A percentile compares a stretch with the other conserved stretches of the same genome.
phyloP scores from a whole-genome alignment of 2,888 invertebrate species.

The Maniola hyperantus region DNA sequence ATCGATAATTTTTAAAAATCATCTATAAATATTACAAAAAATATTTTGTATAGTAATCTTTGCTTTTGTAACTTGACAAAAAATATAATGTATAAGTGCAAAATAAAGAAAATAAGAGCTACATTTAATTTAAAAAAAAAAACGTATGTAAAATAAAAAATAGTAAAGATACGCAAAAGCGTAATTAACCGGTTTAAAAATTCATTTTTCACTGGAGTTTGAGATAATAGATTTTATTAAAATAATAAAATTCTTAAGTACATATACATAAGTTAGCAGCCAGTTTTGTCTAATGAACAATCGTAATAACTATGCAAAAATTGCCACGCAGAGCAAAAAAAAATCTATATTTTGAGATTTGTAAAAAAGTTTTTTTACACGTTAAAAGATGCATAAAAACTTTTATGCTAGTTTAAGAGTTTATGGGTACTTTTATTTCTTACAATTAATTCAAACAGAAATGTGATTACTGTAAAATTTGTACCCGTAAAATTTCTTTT shows the following conservation, averaged over 20 bases:
- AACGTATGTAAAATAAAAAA: slow-evolving; percentile 41
- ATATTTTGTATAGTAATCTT: slow-evolving; percentile 23
- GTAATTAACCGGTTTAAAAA: slow-evolving; percentile 42
- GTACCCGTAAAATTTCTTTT: no score
- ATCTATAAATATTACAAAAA: background rate
- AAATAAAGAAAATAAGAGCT: slow-evolving; percentile 38
- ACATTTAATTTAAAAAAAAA: slow-evolving; percentile 37
- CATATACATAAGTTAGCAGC: slow-evolving; percentile 47
- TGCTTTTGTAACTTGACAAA: background rate
- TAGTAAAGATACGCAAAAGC: slow-evolving; percentile 41
- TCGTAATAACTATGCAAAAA: slow-evolving; percentile 19
- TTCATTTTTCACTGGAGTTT: slow-evolving; percentile 47
- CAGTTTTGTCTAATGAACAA: slow-evolving; percentile 27
- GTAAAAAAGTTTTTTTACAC: no score
- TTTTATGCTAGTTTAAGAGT: no score
- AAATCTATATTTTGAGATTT: background rate
- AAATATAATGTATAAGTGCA: slow-evolving; percentile 21
- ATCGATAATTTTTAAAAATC: background rate
- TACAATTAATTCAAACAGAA: no score
- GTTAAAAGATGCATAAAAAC: no score
- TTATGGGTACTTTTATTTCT: no score
- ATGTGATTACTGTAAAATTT: no score
- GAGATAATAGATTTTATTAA: slow-evolving; percentile 32
- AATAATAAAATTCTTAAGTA: slow-evolving; percentile 43
- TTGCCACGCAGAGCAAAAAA: slow-evolving; percentile 18